Evolutionary conservation across 2,113 vertebrate species (phyloP).

Genomic region (Phainopepla nitens): DNA sequence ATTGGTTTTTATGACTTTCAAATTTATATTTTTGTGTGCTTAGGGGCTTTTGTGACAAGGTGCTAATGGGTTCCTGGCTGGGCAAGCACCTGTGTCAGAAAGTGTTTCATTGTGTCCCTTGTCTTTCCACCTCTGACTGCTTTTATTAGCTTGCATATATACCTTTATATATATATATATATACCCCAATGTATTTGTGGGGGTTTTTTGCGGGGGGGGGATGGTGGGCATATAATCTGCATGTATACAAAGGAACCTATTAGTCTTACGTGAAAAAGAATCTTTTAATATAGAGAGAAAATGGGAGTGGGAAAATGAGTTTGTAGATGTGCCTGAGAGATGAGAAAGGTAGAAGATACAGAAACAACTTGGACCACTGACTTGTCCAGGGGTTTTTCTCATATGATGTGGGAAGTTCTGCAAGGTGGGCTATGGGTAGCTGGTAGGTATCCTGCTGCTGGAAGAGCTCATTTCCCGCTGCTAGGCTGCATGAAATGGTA

Average conservation of each 20-base stretch:
- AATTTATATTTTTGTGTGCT: constrained; percentile 34
- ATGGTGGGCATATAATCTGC: not conserved
- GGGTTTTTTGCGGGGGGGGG: not conserved
- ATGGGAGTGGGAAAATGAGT: not conserved
- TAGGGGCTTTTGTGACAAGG: constrained; percentile 49
- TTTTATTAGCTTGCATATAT: not conserved
- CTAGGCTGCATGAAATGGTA: not conserved
- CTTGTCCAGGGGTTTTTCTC: not conserved
- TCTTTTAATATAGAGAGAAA: not conserved
- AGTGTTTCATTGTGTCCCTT: constrained; percentile 55
- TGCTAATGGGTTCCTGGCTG: constrained; percentile 61
- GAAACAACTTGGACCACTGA: not conserved
- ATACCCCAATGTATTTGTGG: not conserved
- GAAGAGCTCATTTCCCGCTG: not conserved
- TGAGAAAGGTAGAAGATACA: not conserved
- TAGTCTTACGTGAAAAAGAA: not conserved
- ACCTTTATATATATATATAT: not conserved
- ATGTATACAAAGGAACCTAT: not conserved
- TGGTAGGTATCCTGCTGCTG: not conserved
- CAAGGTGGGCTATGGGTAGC: not conserved
- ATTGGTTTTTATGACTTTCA: constrained; percentile 32
- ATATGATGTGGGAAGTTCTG: not conserved
- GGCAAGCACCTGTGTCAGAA: constrained; percentile 57
- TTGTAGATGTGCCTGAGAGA: not conserved
- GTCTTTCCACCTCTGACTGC: constrained; percentile 33